A percentile compares a stretch with the other conserved stretches of the same genome.
These are phyloP conservation scores for Gymnothorax reevesii DNA, from an alignment of 2,797 vertebrate genomes.

Conservation along the genomic window DNA sequence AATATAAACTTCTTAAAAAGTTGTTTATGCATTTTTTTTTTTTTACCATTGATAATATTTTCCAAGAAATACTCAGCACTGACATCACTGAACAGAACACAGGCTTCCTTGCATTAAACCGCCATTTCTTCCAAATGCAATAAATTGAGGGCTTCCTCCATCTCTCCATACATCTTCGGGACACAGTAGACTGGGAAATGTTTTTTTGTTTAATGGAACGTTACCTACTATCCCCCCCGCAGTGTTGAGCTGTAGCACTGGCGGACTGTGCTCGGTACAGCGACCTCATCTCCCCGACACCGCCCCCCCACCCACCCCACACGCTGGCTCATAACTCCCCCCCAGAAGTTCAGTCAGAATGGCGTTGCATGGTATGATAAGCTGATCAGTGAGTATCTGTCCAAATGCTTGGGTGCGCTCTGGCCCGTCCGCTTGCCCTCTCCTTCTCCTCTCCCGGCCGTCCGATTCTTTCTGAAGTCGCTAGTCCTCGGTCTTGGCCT, in stretches of 20 bases:
- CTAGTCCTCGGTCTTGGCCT: slow-evolving; percentile 96
- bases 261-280: slow-evolving; percentile 39
- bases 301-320: slow-evolving; percentile 33
- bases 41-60: slow-evolving; percentile 1
- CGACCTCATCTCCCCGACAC: slow-evolving; percentile 37
- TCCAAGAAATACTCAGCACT: slow-evolving; percentile 4
- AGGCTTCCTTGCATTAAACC: slow-evolving; percentile 43
- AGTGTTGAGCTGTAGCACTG: not conserved
- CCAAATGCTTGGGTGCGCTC: slow-evolving; percentile 45
- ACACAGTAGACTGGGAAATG: not conserved
- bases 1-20: slow-evolving; percentile 15
- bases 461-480: not conserved
- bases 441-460: not conserved
- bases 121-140: slow-evolving; percentile 43
- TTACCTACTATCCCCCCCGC: not conserved
- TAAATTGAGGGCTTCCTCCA: slow-evolving; percentile 42
- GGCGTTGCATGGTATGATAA: slow-evolving; percentile 51
- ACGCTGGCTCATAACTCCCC: slow-evolving; percentile 45
- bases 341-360: slow-evolving; percentile 37
- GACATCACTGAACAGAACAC: slow-evolving; percentile 9
- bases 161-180: slow-evolving; percentile 22
- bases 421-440: slow-evolving; percentile 46
- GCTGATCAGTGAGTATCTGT: slow-evolving; percentile 49
- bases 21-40: not conserved
- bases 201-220: not conserved